Evolutionary conservation across 2,797 vertebrate species (phyloP).

Genomic region (Prunella strophiata): DNA sequence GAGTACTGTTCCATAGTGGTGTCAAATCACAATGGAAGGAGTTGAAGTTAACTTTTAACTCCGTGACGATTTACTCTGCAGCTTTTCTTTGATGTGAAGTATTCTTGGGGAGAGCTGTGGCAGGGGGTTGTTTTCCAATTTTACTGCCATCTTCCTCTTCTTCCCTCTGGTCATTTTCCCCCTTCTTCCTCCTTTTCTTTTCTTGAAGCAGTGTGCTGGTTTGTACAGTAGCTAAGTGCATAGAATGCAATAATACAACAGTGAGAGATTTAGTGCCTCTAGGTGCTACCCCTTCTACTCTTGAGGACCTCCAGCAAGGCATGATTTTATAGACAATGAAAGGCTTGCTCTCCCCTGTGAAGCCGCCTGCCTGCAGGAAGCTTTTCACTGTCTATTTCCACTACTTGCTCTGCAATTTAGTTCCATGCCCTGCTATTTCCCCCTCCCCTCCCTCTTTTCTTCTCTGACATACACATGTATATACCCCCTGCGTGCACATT

Average conservation of each 20-base stretch:
- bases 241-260: slow-evolving; percentile 54
- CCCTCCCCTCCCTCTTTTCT: slow-evolving; percentile 31
- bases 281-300: slow-evolving; percentile 49
- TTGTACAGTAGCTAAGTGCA: slow-evolving; percentile 50
- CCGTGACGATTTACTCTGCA: not conserved
- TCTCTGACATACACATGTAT: not conserved
- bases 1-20: slow-evolving; percentile 25
- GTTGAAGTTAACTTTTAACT: slow-evolving; percentile 53
- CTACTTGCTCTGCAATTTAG: slow-evolving; percentile 54
- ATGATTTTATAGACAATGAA: slow-evolving; percentile 65
- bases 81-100: slow-evolving; percentile 42
- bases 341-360: slow-evolving; percentile 50
- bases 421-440: slow-evolving; percentile 57
- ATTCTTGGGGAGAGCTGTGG: slow-evolving; percentile 15
- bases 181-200: slow-evolving; percentile 25
- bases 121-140: slow-evolving; percentile 8
- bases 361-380: slow-evolving; percentile 44
- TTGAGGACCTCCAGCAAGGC: slow-evolving; percentile 67
- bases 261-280: slow-evolving; percentile 55
- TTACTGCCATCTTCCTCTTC: slow-evolving; percentile 17
- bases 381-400: slow-evolving; percentile 66
- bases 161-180: slow-evolving; percentile 24
- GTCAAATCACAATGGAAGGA: slow-evolving; percentile 52
- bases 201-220: slow-evolving; percentile 10
- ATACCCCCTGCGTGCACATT: not conserved